Evolutionary conservation across 53 echinoderm and acorn worm species (phyloP), one percentile per base, ranked within the genome.

Genomic region (Henricia sp.): DNA sequence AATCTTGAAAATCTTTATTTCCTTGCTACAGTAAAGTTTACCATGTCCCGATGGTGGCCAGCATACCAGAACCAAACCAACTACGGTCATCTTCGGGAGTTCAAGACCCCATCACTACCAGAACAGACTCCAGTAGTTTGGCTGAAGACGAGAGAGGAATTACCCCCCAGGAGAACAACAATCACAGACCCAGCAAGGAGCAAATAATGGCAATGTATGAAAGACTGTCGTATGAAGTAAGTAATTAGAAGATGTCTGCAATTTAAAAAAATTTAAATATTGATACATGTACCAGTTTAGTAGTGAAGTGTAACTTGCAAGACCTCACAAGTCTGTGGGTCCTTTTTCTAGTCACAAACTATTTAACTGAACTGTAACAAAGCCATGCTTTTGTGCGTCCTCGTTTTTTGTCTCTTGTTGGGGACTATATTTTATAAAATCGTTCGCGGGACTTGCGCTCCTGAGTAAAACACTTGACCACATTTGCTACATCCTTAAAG

Each of bases 131-230:
- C 33, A 38, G 25, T 27, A 25, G 28, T 1, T 53, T 60, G 28
- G 21, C 65, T 17, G 29, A 65, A 25, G 24, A 50, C 3, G 64
- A 46, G 2, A 29, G 67, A 25, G 38, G 39, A 6, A 21, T 9
- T 12, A 20, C 63, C 14, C 56, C 85, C 41, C 48, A 80, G 23
- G 17, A 39, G 1, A 29, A 82, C 40, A 67, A 86, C 12, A 27
- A 59, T 40, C 88, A 67, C 40, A 75, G 74, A 48, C 97, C 97
- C 11, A 90, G 88, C 68, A 96, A 92, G 58, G 97, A 96, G 37
- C 97, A 96, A 83, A 52, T 96, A 75, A 58, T 82, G 19, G 53
- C 88, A 57, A 94, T 94, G 94, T 80, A 85, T 58, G 88, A 86
- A 27, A 86, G 94, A 38, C 83, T 96, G 19, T 88, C 80, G 14